Percentiles rank a stretch among this genome's conserved stretches.
Conservation (phyloP, 2,888 invertebrate genomes). For the Crioceris asparagi region DNA sequence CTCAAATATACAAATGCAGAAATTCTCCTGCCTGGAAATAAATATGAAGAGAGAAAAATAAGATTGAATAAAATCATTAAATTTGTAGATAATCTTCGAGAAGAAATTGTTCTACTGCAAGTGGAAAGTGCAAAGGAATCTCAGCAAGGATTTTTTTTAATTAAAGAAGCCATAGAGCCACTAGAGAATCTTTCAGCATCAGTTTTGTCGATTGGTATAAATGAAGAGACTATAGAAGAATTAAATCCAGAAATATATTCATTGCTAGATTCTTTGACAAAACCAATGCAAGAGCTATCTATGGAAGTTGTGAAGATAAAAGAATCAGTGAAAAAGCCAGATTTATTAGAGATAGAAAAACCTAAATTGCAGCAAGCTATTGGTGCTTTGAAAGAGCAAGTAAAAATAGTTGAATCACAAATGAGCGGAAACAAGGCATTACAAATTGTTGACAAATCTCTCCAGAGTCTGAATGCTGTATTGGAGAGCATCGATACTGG, state of each 20-base stretch:
- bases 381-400: conserved; percentile 7
- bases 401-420: conserved; percentile 4
- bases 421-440: conserved; percentile 5
- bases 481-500: conserved; percentile 7
- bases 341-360: conserved; percentile 12
- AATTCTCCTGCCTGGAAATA: conserved; percentile 1
- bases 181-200: conserved; percentile 10
- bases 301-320: conserved; percentile 6
- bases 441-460: conserved; percentile 7
- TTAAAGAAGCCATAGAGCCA: conserved; percentile 14
- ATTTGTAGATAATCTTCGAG: conserved; percentile 12
- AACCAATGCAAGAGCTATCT: conserved; percentile 6
- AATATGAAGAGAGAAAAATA: too few relatives aligned
- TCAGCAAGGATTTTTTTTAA: conserved; percentile 14
- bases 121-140: conserved; percentile 8
- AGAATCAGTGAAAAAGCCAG: conserved; percentile 8
- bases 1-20: too few relatives aligned
- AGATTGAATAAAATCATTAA: conserved; percentile 9
- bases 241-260: background rate
- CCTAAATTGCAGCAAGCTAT: conserved; percentile 11
- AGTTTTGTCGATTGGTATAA: conserved; percentile 6
- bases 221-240: conserved; percentile 6
- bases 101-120: conserved; percentile 12
- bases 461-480: conserved; percentile 7
- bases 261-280: background rate